Evolutionary conservation across 2,888 invertebrate species (phyloP).

Genomic region (Temnothorax rugatulus): DNA sequence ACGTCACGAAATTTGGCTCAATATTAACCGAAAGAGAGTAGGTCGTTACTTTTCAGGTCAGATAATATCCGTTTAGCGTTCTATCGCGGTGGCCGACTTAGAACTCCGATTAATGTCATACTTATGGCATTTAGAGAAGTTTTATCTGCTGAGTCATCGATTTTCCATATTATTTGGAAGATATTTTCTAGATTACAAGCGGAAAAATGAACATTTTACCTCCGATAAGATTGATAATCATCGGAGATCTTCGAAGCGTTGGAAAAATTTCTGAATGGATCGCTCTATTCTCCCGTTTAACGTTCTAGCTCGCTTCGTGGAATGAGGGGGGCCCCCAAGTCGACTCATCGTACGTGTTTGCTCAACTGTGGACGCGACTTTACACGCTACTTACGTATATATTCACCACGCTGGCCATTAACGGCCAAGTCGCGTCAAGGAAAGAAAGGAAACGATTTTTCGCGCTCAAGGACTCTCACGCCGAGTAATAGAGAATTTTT

Average conservation of each 20-base stretch:
- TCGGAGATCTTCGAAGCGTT: no score
- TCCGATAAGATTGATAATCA: neutral
- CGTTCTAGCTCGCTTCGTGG: neutral
- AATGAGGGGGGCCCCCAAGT: neutral
- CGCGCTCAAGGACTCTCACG: constrained; percentile 3
- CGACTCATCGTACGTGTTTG: constrained; percentile 1
- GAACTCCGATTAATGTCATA: neutral
- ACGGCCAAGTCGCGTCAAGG: neutral
- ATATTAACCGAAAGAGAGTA: constrained; percentile 10
- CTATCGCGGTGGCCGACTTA: constrained; percentile 27
- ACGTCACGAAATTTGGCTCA: constrained; percentile 30
- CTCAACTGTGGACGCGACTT: constrained; percentile 20
- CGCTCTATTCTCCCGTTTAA: neutral
- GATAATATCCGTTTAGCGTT: neutral
- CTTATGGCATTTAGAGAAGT: neutral
- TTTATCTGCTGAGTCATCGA: neutral
- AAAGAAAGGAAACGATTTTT: constrained; percentile 41
- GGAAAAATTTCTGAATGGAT: neutral
- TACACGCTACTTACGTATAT: constrained; percentile 29
- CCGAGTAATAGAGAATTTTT: constrained; percentile 13
- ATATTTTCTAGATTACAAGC: neutral
- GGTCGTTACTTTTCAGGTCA: constrained; percentile 18
- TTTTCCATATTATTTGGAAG: neutral
- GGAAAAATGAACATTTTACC: neutral
- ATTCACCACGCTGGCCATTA: constrained; percentile 21